Conservation (phyloP, 2,113 vertebrate species). For the Oceanodroma tethys region DNA sequence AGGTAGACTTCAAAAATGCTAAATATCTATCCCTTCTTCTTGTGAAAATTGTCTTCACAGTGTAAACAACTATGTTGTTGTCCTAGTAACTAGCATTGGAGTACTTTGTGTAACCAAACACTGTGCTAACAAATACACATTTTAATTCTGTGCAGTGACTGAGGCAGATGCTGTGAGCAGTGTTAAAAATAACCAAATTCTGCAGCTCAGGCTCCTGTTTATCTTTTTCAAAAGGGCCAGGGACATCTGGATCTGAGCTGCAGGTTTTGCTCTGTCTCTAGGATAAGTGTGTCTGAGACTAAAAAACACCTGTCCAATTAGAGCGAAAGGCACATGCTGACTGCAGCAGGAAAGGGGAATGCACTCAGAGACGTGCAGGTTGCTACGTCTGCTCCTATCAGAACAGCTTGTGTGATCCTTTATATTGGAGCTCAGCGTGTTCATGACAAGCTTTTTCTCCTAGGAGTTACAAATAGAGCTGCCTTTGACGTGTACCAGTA, state of each 20-base stretch:
- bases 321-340: not conserved
- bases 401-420: not conserved
- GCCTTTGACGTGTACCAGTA: not conserved
- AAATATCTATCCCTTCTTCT: not conserved
- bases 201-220: not conserved
- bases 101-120: not conserved
- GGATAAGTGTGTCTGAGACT: not conserved
- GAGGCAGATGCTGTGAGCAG: not conserved
- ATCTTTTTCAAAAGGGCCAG: not conserved
- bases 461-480: not conserved
- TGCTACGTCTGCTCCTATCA: not conserved
- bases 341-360: not conserved
- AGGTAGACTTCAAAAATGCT: not conserved
- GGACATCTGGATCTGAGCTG: not conserved
- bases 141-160: not conserved
- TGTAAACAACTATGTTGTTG: not conserved
- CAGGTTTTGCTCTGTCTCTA: not conserved
- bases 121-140: not conserved
- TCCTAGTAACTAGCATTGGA: not conserved
- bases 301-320: not conserved
- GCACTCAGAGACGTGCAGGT: not conserved
- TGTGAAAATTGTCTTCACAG: not conserved
- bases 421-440: not conserved
- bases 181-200: not conserved
- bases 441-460: not conserved